Evolutionary conservation across 2,888 invertebrate genomes (phyloP), one percentile per base, ranked within the genome.

Genomic region (Metopia argyrocephala): DNA sequence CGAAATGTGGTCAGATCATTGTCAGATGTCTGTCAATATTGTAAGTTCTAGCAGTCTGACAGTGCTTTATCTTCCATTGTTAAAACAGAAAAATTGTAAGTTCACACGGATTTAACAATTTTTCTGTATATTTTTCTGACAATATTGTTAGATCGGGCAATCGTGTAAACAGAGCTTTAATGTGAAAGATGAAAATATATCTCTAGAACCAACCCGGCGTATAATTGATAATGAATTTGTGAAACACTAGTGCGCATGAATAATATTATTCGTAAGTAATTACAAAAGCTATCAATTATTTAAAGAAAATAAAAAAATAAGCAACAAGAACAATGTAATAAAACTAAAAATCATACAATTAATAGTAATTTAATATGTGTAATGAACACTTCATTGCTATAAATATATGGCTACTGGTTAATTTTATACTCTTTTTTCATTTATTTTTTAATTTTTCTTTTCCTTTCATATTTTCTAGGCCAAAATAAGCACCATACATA

Each of bases 331-430:
- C 6, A 48, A 9, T 15, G 28, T 31, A 45, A 20, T 27, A 25
- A 56, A 62, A 18, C 23, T 2, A 5, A 70, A 68, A 57, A 48
- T 76, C 45, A 69, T 50, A 73, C 76, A 80, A 69, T 76, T 73
- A 76, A 56, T 64, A 50, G 76, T 64, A 73, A 76, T 76, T 73
- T 65, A 71, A 76, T 71, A 45, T 71, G 57, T 73, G 69, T 69
- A 69, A 73, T 76, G 79, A 80, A 57, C 79, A 76, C 76, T 80
- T 76, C 71, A 76, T 80, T 69, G 57, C 57, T 68, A 31, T 76
- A 69, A 80, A 69, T 76, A 54, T 54, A 73, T 65, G 73, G 80
- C 80, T 80, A 76, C 80, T 73, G 80, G 76, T 76, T 80, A 76
- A 76, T 80, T 31, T 68, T 21, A 76, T 73, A 68, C 52, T 64